Percentiles rank a stretch among this genome's conserved stretches.
Evolutionary conservation across 2,888 invertebrate species (phyloP).

Genomic region (Sphecodes monilicornis): DNA sequence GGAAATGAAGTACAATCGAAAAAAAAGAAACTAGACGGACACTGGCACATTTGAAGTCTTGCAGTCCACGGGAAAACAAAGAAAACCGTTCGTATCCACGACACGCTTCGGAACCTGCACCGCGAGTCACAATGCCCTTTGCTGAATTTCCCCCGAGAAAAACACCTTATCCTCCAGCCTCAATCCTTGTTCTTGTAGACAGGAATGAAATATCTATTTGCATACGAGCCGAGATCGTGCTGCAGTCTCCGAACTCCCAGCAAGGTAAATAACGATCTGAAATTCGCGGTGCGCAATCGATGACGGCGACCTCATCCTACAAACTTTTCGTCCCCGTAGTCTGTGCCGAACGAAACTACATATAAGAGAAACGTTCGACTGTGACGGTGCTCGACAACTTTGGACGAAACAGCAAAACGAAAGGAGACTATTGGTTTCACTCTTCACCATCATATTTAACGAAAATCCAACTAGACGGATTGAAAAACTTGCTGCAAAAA

Average conservation of each 20-base stretch:
- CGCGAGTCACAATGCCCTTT: constrained; percentile 65
- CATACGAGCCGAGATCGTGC: constrained; percentile 65
- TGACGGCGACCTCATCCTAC: constrained; percentile 18
- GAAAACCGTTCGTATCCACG: constrained; percentile 57
- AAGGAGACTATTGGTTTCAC: not conserved
- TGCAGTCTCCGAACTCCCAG: constrained; percentile 57
- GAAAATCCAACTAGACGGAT: not conserved
- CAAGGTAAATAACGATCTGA: constrained; percentile 66
- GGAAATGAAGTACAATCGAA: constrained; percentile 64
- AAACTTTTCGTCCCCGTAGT: constrained; percentile 4
- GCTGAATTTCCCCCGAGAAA: constrained; percentile 74
- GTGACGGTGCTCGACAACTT: not conserved
- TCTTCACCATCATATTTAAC: not conserved
- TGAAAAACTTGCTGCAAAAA: too few species aligned
- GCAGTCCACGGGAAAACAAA: constrained; percentile 34
- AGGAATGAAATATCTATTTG: constrained; percentile 74
- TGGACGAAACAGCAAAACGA: not conserved
- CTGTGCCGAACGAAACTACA: not conserved
- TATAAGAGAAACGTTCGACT: constrained; percentile 2
- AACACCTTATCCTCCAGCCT: constrained; percentile 71
- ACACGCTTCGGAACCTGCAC: constrained; percentile 54
- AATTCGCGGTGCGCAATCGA: constrained; percentile 55
- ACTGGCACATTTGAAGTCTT: constrained; percentile 13
- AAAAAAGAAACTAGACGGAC: constrained; percentile 31
- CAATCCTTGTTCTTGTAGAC: constrained; percentile 69